Base-by-base conservation (phyloP, 2,113 vertebrate species). In the Ptilonorhynchus violaceus region DNA sequence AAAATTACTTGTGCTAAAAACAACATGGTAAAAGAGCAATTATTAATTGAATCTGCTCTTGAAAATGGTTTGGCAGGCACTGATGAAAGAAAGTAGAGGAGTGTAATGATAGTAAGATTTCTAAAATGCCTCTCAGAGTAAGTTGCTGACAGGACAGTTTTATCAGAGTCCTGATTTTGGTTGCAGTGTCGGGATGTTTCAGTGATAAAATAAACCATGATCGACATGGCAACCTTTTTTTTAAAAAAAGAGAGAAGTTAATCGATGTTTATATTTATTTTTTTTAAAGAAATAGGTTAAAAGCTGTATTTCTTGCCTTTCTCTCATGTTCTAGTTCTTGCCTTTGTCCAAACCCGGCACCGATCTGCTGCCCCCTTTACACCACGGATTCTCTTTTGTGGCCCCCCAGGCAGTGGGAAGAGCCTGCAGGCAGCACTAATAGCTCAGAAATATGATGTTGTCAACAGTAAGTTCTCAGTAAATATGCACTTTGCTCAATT, bases 381-480 rank as follows among this genome's bases (percentile, higher is more conserved):
- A 31, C 99, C 99, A 20, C 98, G 98, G 87, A 94, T 99, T 89
- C 94, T 99, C 44, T 98, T 99, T 14, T 92, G 98, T 10, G 99
- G 99, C 82, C 99, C 99, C 4, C 92, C 98, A 8, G 99, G 99
- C 92, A 98, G 98, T 7, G 99, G 99, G 77, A 99, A 99, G 96
- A 99, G 98, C 76, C 98, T 98, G 59, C 99, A 99, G 97, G 99
- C 99, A 37, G 96, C 94, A 28, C 97, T 99, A 52, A 96, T 99
- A 91, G 97, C 99, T 75, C 96, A 99, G 96, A 99, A 99, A 95
- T 99, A 99, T 8, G 52, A 97, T 60, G 66, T 99, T 75, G 97
- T 99, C 95, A 98, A 99, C 21, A 97, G 99, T 99, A 98, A 96
- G 98, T 98, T 84, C 77, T 95, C 84, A 42, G 17, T 80, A 94